Evolutionary conservation across 2,888 invertebrate species (phyloP), one percentile per base, ranked within the genome.

Genomic region (Xanthorhoe spadicearia): DNA sequence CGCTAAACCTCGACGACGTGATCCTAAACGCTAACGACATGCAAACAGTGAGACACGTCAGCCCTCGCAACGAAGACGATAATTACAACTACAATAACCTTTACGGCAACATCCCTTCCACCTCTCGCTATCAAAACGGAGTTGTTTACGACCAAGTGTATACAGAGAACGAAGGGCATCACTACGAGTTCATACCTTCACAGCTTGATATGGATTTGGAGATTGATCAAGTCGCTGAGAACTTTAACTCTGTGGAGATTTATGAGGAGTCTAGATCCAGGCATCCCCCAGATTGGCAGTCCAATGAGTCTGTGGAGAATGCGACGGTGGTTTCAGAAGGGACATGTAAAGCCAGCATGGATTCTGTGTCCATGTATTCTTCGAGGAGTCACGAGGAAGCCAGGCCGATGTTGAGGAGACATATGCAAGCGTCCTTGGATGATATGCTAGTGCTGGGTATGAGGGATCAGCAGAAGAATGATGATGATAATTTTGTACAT

Each of bases 351-450:
- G 85, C 87, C 0, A 89, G 90, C 72, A 83, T 91, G 69, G 95
- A 95, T 72, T 94, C 94, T 1, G 91, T 95, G 38, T 94, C 94
- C 0, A 87, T 94, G 72, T 94, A 94, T 71, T 95, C 95, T 49
- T 93, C 94, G 1, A 89, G 94, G 73, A 95, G 94, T 75, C 92
- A 94, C 66, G 95, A 95, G 67, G 89, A 88, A 66, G 84, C 90
- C 1, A 74, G 90, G 15, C 89, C 89, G 3, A 73, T 85, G 3
- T 72, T 86, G 8, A 70, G 85, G 48, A 81, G 79, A 61, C 89
- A 89, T 43, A 73, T 93, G 74, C 94, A 92, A 70, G 91, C 93
- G 6, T 95, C 95, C 0, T 84, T 95, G 75, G 95, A 95, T 69
- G 95, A 95, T 74, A 94, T 95, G 82, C 90, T 94, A 10, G 89